Conservation (phyloP, 1,140 invertebrate genomes). For the Leptinotarsa texana region DNA sequence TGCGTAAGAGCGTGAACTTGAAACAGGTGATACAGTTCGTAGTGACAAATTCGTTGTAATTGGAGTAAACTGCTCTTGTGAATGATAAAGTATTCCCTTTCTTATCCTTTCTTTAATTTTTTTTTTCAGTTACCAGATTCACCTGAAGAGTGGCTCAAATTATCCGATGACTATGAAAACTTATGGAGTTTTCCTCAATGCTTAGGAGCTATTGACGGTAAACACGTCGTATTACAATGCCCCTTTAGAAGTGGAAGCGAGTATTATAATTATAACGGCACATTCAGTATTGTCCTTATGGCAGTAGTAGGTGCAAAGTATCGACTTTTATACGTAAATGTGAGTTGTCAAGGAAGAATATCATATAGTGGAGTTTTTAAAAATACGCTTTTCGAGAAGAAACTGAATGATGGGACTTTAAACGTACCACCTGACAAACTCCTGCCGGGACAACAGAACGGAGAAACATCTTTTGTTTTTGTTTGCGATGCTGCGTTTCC, state of each 20-base stretch:
- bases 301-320: conserved; percentile 49
- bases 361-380: conserved; percentile 21
- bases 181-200: conserved; percentile 35
- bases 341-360: conserved; percentile 23
- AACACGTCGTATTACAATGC: conserved; percentile 22
- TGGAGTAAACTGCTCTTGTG: too few relatives aligned
- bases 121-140: conserved; percentile 24
- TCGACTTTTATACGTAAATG: conserved; percentile 34
- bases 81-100: too few relatives aligned
- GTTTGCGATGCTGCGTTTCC: conserved; percentile 49
- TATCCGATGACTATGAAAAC: conserved; percentile 27
- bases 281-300: conserved; percentile 51
- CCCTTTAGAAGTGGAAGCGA: conserved; percentile 38
- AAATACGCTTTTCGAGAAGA: conserved; percentile 24
- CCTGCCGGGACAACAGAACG: conserved; percentile 1
- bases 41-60: too few relatives aligned
- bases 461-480: conserved; percentile 37
- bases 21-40: too few relatives aligned
- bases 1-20: too few relatives aligned
- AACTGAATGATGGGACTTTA: not conserved
- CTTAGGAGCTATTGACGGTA: conserved; percentile 30
- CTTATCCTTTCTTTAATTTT: not conserved
- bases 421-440: conserved; percentile 42
- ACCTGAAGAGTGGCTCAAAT: conserved; percentile 26
- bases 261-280: conserved; percentile 54